These are phyloP conservation scores for Crotalus viridis DNA, from an alignment of 2,113 vertebrate species.

Conservation along the genomic window DNA sequence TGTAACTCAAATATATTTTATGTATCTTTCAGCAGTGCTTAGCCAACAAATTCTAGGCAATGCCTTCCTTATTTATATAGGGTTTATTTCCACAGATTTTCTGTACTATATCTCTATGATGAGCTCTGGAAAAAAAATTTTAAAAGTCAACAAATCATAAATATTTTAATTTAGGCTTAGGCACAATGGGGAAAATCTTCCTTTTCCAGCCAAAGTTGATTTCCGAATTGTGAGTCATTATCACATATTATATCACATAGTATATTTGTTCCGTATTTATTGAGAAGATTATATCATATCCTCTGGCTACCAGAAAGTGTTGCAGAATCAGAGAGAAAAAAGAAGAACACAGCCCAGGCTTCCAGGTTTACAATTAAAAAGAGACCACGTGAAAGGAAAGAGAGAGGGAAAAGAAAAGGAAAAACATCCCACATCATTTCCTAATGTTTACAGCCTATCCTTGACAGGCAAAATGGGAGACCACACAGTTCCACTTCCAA, in stretches of 20 bases:
- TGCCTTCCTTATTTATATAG: slow-evolving; percentile 3
- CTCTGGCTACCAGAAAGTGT: neutral
- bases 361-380: neutral
- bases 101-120: neutral
- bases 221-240: neutral
- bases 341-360: neutral
- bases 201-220: neutral
- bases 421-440: neutral
- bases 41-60: slow-evolving; percentile 5
- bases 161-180: neutral
- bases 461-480: neutral
- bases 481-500: neutral
- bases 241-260: neutral
- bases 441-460: neutral
- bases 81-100: neutral
- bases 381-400: neutral
- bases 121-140: neutral
- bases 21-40: slow-evolving; percentile 3
- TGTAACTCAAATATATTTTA: slow-evolving; percentile 4
- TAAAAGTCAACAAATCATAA: neutral
- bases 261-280: neutral
- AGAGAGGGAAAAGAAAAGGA: neutral
- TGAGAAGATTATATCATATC: neutral
- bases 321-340: neutral
- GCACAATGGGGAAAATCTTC: neutral